phyloP scores from a whole-genome alignment of 2,113 vertebrate species.

The Furnarius figulus region DNA sequence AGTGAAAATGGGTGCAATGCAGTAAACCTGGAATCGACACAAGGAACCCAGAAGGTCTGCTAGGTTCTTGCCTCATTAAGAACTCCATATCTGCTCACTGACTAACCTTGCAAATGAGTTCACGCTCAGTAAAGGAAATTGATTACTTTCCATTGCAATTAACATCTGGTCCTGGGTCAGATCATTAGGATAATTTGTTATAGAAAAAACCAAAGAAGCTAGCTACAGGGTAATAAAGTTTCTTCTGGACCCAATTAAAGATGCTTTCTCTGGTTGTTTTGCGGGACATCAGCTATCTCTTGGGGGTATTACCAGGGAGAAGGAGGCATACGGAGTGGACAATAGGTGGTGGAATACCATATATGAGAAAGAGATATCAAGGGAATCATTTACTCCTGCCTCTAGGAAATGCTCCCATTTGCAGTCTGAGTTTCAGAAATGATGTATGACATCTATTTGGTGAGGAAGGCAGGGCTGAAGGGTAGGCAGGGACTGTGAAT shows the following conservation, averaged over 20 bases:
- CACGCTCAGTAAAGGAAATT: slow-evolving; percentile 82
- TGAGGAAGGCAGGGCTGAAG: slow-evolving; percentile 8
- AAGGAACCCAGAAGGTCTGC: slow-evolving; percentile 64
- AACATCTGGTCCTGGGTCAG: slow-evolving; percentile 83
- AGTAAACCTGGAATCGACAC: slow-evolving; percentile 41
- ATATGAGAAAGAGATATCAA: not conserved
- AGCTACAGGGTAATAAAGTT: slow-evolving; percentile 77
- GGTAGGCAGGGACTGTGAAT: slow-evolving; percentile 7
- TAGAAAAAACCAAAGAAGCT: slow-evolving; percentile 71
- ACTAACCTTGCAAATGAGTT: slow-evolving; percentile 78
- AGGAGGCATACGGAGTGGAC: not conserved
- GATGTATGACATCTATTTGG: slow-evolving; percentile 47
- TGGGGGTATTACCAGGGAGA: slow-evolving; percentile 20
- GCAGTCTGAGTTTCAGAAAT: slow-evolving; percentile 37
- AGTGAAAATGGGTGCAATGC: slow-evolving; percentile 53
- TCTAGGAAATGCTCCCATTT: slow-evolving; percentile 12
- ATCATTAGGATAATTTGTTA: slow-evolving; percentile 84
- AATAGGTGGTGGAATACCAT: not conserved
- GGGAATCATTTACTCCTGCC: slow-evolving; percentile 39
- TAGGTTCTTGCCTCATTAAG: slow-evolving; percentile 75
- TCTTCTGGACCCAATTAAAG: slow-evolving; percentile 76
- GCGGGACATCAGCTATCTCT: not conserved
- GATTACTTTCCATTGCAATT: slow-evolving; percentile 86
- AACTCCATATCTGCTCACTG: slow-evolving; percentile 70
- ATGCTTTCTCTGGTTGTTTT: slow-evolving; percentile 46